These are phyloP conservation scores for Tyria jacobaeae DNA, from an alignment of 2,888 invertebrate genomes.

Conservation along the genomic window DNA sequence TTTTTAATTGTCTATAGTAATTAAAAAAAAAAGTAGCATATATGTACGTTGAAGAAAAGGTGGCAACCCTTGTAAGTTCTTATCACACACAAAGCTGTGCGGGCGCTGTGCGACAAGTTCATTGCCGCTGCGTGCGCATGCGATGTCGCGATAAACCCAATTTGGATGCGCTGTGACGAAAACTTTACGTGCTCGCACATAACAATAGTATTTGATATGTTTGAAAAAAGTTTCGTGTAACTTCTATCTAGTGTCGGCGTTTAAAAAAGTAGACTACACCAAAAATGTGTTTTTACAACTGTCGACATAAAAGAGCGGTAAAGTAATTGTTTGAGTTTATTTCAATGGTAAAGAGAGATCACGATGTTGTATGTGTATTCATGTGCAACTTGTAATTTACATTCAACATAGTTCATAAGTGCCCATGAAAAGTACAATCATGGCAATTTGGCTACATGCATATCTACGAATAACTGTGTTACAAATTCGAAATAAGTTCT, in stretches of 20 bases:
- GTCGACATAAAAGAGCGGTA: not conserved
- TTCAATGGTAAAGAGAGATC: conserved; percentile 1
- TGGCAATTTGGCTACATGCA: no score
- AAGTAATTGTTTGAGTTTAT: not conserved
- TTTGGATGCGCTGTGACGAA: conserved; percentile 59
- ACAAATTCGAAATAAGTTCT: no score
- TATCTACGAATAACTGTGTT: no score
- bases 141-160: conserved; percentile 67
- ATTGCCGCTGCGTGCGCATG: conserved; percentile 65
- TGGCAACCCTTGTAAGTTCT: no score
- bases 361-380: no score
- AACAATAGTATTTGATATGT: conserved; percentile 20
- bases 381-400: no score
- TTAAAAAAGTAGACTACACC: not conserved
- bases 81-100: conserved; percentile 40
- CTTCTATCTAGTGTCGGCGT: not conserved
- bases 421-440: no score
- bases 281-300: conserved; percentile 3
- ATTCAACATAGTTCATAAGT: no score
- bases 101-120: conserved; percentile 61
- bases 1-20: no score
- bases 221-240: conserved; percentile 12
- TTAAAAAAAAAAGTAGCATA: no score
- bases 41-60: no score
- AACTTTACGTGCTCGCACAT: conserved; percentile 44